Evolutionary conservation across 2,113 vertebrate genomes (phyloP).

Genomic region (Dasyurus viverrinus): DNA sequence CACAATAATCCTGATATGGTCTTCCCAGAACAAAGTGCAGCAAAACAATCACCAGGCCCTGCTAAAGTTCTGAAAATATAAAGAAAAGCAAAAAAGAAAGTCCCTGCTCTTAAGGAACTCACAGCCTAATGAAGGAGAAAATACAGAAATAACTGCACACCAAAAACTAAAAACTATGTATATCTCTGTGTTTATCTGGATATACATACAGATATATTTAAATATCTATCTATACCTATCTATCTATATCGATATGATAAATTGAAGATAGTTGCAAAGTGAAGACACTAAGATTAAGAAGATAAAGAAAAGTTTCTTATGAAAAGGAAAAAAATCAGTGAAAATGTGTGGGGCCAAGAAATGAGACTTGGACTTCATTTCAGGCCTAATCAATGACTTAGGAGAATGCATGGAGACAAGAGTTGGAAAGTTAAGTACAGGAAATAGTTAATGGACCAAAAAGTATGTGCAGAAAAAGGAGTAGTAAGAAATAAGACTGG

Average conservation of each 20-base stretch:
- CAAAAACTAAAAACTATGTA: background rate
- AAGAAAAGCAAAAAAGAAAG: background rate
- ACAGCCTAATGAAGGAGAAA: background rate
- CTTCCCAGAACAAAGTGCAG: background rate
- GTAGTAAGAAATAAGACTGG: background rate
- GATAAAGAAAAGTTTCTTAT: background rate
- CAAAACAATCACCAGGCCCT: background rate
- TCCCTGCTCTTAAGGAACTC: background rate
- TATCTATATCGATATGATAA: background rate
- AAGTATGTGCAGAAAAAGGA: background rate
- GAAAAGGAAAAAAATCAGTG: background rate
- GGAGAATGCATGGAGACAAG: background rate
- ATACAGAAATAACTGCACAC: background rate
- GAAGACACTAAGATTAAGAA: background rate
- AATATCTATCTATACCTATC: too few species aligned
- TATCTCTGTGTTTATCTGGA: background rate
- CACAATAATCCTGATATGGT: background rate
- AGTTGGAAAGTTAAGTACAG: background rate
- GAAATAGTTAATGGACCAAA: background rate
- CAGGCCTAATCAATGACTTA: background rate
- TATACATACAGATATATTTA: too few species aligned
- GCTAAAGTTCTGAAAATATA: background rate
- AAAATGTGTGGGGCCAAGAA: background rate
- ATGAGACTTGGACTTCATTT: background rate
- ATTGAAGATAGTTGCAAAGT: background rate